Base-by-base conservation (phyloP, 2,888 invertebrate species). In the Hypercompe scribonia region DNA sequence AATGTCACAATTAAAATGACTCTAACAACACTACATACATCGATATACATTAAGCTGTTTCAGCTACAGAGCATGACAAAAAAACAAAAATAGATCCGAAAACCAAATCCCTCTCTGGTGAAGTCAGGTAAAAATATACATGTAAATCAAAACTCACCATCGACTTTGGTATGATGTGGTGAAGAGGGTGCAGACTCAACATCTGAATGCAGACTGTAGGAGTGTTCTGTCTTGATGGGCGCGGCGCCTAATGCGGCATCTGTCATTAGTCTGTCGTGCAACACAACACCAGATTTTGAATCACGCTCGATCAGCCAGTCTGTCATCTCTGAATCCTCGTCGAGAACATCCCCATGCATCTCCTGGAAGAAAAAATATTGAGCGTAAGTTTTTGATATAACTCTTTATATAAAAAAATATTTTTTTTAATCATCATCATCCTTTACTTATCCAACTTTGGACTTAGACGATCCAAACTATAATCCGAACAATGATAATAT, bases 151-250 rank as follows among this genome's bases (percentile, higher is more conserved):
- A 24, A 78, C 86, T 81, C 66, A 97, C 97, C 97, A 87, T 97
- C 97, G 89, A 97, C 97, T 96, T 97, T 97, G 96, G 96, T 96
- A 94, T 97, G 96, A 89, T 96, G 93, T 77, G 97, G 97, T 73
- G 97, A 97, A 80, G 97, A 96, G 66, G 97, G 97, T 85, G 97
- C 92, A 65, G 97, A 97, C 84, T 97, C 97, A 65, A 96, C 97
- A 90, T 97, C 97, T 82, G 97, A 97, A 84, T 97, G 96, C 71
- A 97, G 94, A 91, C 98, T 99, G 96, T 99, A 99, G 81, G 98
- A 98, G 96, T 99, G 99, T 94, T 99, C 99, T 78, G 98, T 97
- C 95, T 99, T 98, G 91, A 99, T 99, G 82, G 98, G 98, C 0
- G 89, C 92, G 70, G 97, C 97, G 81, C 98, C 98, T 70, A 98